phyloP scores from a whole-genome alignment of 2,888 invertebrate species.

The Elmis aenea region DNA sequence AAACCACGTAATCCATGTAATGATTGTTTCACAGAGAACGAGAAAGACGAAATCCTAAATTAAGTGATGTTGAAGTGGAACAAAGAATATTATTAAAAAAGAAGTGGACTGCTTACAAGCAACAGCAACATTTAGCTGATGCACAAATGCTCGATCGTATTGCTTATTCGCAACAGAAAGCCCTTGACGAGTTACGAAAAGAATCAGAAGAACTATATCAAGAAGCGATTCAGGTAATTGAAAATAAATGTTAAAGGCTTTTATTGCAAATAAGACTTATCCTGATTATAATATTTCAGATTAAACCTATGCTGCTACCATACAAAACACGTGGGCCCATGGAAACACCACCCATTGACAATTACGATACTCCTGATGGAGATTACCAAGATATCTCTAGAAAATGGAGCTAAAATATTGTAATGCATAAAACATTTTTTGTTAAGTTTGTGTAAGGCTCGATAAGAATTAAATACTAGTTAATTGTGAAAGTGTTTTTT shows the following conservation, averaged over 20 bases:
- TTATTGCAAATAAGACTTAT: no score
- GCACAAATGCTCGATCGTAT: constrained; percentile 65
- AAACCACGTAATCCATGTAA: neutral
- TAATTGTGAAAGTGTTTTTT: no score
- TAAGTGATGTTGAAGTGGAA: constrained; percentile 59
- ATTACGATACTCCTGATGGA: constrained; percentile 83
- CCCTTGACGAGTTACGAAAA: constrained; percentile 71
- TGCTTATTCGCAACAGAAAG: constrained; percentile 65
- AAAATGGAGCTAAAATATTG: constrained; percentile 61
- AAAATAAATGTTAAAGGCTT: constrained; percentile 4
- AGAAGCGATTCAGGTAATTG: constrained; percentile 71
- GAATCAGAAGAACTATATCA: constrained; percentile 85
- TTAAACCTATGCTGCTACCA: constrained; percentile 67
- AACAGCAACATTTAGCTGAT: constrained; percentile 58
- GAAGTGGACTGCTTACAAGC: constrained; percentile 71
- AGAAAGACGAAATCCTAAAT: constrained; percentile 46
- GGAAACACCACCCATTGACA: constrained; percentile 75
- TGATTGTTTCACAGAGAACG: no score
- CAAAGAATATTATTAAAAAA: constrained; percentile 62
- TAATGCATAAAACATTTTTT: neutral
- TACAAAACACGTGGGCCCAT: constrained; percentile 68
- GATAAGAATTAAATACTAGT: neutral
- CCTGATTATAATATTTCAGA: no score
- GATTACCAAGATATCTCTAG: constrained; percentile 79
- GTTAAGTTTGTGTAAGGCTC: neutral